These are phyloP conservation scores for Drosophila dunni DNA, from an alignment of 1,140 invertebrate species.

Conservation along the genomic window DNA sequence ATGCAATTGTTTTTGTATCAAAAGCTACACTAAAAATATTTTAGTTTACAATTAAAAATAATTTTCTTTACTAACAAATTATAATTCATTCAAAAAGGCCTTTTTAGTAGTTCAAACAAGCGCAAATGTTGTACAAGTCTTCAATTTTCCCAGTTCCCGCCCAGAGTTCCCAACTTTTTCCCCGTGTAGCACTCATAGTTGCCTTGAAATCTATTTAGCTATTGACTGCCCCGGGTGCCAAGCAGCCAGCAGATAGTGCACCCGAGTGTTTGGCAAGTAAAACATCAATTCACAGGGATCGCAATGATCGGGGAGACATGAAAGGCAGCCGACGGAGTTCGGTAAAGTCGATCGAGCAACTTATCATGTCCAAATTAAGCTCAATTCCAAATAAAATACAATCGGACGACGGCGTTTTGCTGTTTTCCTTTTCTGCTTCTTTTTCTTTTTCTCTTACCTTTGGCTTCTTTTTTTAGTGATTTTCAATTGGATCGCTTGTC, in stretches of 20 bases:
- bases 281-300: constrained; percentile 58
- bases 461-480: constrained; percentile 17
- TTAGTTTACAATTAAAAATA: no score
- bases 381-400: constrained; percentile 75
- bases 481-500: constrained; percentile 32
- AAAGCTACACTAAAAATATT: no score
- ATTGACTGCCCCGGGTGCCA: background rate
- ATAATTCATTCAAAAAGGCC: no score
- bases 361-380: constrained; percentile 82
- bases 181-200: no score
- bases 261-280: constrained; percentile 49
- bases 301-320: constrained; percentile 28
- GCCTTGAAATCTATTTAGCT: no score
- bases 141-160: no score
- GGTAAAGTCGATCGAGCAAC: constrained; percentile 56
- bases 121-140: no score
- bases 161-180: no score
- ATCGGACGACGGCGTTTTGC: constrained; percentile 42
- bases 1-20: no score
- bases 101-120: no score
- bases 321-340: constrained; percentile 59
- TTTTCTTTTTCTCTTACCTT: background rate
- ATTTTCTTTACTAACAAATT: no score
- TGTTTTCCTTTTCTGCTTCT: background rate
- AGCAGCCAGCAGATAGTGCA: background rate